Conservation (phyloP, 2,113 vertebrate genomes). For the Burhinus oedicnemus region DNA sequence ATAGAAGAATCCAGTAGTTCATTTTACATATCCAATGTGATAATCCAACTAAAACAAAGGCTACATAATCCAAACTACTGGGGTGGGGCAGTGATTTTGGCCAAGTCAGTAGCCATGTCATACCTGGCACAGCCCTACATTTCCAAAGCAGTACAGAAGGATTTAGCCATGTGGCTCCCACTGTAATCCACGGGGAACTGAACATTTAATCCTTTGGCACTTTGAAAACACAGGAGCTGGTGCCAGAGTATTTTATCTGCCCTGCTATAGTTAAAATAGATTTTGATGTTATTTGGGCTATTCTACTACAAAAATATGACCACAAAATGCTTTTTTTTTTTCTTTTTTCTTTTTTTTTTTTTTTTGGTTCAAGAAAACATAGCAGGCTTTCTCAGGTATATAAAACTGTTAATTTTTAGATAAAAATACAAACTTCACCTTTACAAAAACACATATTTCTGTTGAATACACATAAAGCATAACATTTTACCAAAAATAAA, state of each 20-base stretch:
- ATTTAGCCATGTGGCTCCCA: constrained; percentile 33
- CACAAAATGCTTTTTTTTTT: constrained; percentile 35
- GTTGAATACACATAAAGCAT: constrained; percentile 89
- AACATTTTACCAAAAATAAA: constrained; percentile 97
- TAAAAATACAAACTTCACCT: constrained; percentile 89
- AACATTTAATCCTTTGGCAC: constrained; percentile 42
- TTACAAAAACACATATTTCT: constrained; percentile 88
- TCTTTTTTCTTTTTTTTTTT: not conserved
- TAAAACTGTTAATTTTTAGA: constrained; percentile 84
- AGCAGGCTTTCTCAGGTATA: constrained; percentile 80
- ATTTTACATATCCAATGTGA: constrained; percentile 18
- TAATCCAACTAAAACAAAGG: constrained; percentile 49
- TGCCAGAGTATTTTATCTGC: constrained; percentile 44
- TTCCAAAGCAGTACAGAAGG: constrained; percentile 57
- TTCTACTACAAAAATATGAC: constrained; percentile 71
- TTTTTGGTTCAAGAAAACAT: constrained; percentile 77
- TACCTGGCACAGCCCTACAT: constrained; percentile 35
- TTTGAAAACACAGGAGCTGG: constrained; percentile 42
- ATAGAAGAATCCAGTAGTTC: constrained; percentile 40
- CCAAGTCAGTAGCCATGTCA: not conserved
- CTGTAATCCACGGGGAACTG: constrained; percentile 5
- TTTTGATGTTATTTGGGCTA: constrained; percentile 63
- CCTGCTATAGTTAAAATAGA: constrained; percentile 70
- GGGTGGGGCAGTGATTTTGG: constrained; percentile 37
- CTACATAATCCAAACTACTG: constrained; percentile 34